A percentile compares a stretch with the other conserved stretches of the same genome.
phyloP scores from a whole-genome alignment of 2,888 invertebrate genomes.

The Tinea trinotella region DNA sequence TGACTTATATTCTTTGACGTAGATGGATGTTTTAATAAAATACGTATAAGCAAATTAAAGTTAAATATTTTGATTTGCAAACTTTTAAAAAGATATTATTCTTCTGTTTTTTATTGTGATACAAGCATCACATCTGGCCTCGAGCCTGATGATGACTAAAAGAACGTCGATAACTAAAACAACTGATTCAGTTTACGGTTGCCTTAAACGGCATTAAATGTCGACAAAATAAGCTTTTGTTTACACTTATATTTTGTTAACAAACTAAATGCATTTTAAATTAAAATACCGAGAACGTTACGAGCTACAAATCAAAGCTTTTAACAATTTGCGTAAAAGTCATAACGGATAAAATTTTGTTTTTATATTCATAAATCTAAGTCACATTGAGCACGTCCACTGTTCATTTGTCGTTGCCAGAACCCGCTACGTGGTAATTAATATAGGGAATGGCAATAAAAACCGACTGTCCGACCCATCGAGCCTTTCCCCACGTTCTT shows the following conservation, averaged over 20 bases:
- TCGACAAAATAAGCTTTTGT: too few relatives aligned
- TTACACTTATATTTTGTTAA: too few relatives aligned
- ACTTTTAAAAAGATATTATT: too few relatives aligned
- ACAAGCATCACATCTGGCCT: too few relatives aligned
- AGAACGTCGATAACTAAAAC: too few relatives aligned
- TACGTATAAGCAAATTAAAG: slow-evolving; percentile 1
- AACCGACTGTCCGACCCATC: slow-evolving; percentile 26
- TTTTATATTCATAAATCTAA: slow-evolving; percentile 12
- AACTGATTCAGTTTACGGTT: too few relatives aligned
- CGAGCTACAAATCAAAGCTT: background rate
- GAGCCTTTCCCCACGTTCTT: slow-evolving; percentile 14
- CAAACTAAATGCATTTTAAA: too few relatives aligned
- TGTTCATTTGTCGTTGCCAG: slow-evolving; percentile 37
- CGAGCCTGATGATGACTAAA: too few relatives aligned
- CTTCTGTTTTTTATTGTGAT: too few relatives aligned
- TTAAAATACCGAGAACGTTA: too few relatives aligned
- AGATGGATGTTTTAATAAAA: slow-evolving; percentile 36
- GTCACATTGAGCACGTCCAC: slow-evolving; percentile 24
- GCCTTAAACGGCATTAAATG: too few relatives aligned
- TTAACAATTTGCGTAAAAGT: background rate
- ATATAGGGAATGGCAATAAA: slow-evolving; percentile 38
- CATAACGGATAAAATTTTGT: background rate
- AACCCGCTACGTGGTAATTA: slow-evolving; percentile 25
- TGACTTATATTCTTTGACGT: slow-evolving; percentile 39
- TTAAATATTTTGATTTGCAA: background rate